phyloP scores from a whole-genome alignment of 2,113 vertebrate genomes.

The Sialia sialis region DNA sequence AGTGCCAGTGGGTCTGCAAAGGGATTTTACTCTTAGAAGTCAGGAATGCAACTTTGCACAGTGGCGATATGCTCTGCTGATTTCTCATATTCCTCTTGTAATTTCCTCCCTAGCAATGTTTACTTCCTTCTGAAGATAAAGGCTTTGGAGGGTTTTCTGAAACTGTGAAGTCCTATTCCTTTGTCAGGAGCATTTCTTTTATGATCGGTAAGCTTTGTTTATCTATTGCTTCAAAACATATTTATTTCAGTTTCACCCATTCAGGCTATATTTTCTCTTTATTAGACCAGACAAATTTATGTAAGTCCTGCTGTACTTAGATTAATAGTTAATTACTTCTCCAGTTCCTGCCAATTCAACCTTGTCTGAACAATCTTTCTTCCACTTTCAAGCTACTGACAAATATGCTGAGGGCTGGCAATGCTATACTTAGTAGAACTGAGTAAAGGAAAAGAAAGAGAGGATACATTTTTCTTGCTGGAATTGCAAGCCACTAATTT shows the following conservation, averaged over 20 bases:
- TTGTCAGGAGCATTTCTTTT: neutral
- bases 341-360: neutral
- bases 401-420: neutral
- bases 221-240: neutral
- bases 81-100: conserved; percentile 4
- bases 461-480: neutral
- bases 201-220: neutral
- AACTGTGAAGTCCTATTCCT: neutral
- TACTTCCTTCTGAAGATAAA: neutral
- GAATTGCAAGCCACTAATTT: neutral
- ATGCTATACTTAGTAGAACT: neutral
- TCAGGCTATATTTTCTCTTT: neutral
- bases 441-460: neutral
- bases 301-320: neutral
- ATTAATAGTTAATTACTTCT: neutral
- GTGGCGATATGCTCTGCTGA: neutral
- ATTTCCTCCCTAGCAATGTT: neutral
- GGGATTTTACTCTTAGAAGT: neutral
- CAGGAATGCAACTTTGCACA: neutral
- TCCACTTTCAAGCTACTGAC: neutral
- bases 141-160: neutral
- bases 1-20: neutral
- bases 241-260: neutral
- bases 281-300: neutral
- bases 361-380: neutral